Base-by-base conservation (phyloP, 2,113 vertebrate genomes). In the Eulacestoma nigropectus region DNA sequence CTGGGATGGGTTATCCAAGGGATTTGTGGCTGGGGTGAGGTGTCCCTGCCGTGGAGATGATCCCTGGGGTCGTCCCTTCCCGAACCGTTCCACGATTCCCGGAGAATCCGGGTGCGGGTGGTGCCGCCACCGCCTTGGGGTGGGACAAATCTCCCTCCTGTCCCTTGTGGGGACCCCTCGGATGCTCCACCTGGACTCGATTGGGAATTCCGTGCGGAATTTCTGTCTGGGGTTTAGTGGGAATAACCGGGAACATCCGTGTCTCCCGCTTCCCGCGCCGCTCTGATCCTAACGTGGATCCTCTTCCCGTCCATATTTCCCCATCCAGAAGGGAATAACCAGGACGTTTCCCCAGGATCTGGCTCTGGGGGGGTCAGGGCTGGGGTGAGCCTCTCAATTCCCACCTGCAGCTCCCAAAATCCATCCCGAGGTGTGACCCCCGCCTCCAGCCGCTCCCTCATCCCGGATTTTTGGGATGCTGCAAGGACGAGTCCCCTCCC, bases 281-380 rank as follows among this genome's bases (percentile, higher is more conserved):
- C 35, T 6, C 53, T 7, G 30, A n/a, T 41, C 74, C 55, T 1
- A 0, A 0, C 0, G 1, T 4, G 44, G 44, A 8, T 68, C 17
- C 46, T 33, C 4, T 4, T 32, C 62, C 83, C n/a, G n/a, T n/a
- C n/a, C n/a, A n/a, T n/a, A n/a, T n/a, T n/a, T n/a, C n/a, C n/a
- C n/a, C 72, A 35, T 42, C 21, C 6, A 0, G 2, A 59, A 11
- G 23, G 47, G 47, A 70, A 63, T 5, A 25, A 35, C 30, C 1
- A 3, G 25, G 65, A 41, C 30, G 6, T 63, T 47, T 39, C 16
- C 39, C 47, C 39, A 4, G 27, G 16, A 8, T 49, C 5, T 13
- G 59, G 33, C n/a, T n/a, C n/a, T n/a, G n/a, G n/a, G n/a, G n/a
- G n/a, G n/a, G n/a, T n/a, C n/a, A n/a, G n/a, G n/a, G n/a, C n/a